Percentiles rank a stretch among this genome's conserved stretches.
Conservation (phyloP, 2,888 invertebrate species). For the Mesorhabditis spiculigera region DNA sequence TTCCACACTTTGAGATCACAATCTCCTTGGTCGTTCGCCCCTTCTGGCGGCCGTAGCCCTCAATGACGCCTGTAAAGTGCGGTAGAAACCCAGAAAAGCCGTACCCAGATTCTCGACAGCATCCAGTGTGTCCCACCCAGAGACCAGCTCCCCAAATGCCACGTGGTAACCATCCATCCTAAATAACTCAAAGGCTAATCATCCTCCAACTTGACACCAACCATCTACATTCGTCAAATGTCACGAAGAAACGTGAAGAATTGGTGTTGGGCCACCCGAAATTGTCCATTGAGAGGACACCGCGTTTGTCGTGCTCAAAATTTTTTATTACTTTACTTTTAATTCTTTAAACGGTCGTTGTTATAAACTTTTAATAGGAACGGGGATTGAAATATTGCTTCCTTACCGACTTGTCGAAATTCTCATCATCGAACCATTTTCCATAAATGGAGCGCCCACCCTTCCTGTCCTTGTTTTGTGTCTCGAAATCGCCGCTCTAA, state of each 20-base stretch:
- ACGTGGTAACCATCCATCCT: conserved; percentile 84
- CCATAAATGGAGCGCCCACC: conserved; percentile 96
- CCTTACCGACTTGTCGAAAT: conserved; percentile 69
- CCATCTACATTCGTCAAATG: conserved; percentile 81
- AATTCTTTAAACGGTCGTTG: background rate
- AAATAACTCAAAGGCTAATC: conserved; percentile 2
- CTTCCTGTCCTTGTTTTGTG: conserved; percentile 90
- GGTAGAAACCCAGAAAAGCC: background rate
- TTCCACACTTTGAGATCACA: conserved; percentile 38
- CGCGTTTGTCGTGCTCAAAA: conserved; percentile 85
- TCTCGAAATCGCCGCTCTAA: conserved; percentile 95
- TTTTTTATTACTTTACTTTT: too few species aligned
- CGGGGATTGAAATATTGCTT: background rate
- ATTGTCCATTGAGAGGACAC: conserved; percentile 61
- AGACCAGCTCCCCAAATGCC: conserved; percentile 84
- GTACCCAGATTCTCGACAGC: conserved; percentile 63
- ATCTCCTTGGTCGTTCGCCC: conserved; percentile 37
- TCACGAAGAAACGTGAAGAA: conserved; percentile 93
- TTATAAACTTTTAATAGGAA: too few species aligned
- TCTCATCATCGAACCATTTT: conserved; percentile 88
- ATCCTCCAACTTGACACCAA: conserved; percentile 25
- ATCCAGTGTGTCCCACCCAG: conserved; percentile 85
- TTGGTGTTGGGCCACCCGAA: conserved; percentile 78
- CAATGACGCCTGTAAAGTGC: background rate
- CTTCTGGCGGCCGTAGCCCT: conserved; percentile 42